Conservation (phyloP, 2,113 vertebrate genomes). For the Psammodynastes pulverulentus region DNA sequence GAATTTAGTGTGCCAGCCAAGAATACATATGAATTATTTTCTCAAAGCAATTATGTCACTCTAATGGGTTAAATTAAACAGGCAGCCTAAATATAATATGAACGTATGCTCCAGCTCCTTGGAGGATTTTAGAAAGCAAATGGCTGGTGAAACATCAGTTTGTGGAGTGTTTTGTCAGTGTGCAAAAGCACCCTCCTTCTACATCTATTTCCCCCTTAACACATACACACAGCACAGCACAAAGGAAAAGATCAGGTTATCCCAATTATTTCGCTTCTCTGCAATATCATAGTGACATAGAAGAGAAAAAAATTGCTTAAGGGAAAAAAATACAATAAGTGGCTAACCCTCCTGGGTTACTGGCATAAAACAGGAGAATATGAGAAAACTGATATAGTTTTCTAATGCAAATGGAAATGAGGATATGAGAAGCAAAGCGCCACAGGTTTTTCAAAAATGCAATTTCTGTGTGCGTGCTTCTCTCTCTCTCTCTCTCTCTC, state of each 20-base stretch:
- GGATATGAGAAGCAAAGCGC: slow-evolving; percentile 40
- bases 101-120: slow-evolving; percentile 70
- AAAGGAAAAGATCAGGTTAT: slow-evolving; percentile 38
- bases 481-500: slow-evolving; percentile 10
- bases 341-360: slow-evolving; percentile 50
- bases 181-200: slow-evolving; percentile 42
- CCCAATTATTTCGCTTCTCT: slow-evolving; percentile 55
- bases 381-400: slow-evolving; percentile 42
- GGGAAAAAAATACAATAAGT: slow-evolving; percentile 40
- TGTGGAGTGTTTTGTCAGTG: slow-evolving; percentile 55
- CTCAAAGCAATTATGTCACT: slow-evolving; percentile 47
- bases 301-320: slow-evolving; percentile 54
- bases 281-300: slow-evolving; percentile 51
- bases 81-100: slow-evolving; percentile 52
- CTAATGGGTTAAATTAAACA: slow-evolving; percentile 68
- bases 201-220: neutral
- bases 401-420: slow-evolving; percentile 37
- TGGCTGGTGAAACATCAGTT: slow-evolving; percentile 65
- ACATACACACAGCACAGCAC: slow-evolving; percentile 34
- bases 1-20: slow-evolving; percentile 49
- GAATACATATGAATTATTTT: slow-evolving; percentile 30
- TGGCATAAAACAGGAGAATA: slow-evolving; percentile 12
- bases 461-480: slow-evolving; percentile 12
- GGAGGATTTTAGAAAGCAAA: slow-evolving; percentile 65
- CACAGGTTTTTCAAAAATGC: slow-evolving; percentile 51